Conservation (phyloP, 2,888 invertebrate genomes). For the Latheticus oryzae region DNA sequence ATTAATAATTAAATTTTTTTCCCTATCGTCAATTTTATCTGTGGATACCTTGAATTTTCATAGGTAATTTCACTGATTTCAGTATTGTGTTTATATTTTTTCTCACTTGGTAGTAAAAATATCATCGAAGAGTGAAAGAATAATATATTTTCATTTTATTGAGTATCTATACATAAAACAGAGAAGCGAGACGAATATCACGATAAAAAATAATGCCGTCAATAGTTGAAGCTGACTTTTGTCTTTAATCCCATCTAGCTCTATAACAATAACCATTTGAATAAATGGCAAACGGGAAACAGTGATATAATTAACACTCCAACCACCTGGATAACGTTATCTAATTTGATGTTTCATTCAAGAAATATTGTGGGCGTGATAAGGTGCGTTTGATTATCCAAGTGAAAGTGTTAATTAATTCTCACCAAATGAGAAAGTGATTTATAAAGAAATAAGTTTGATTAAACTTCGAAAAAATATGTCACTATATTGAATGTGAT, state of each 20-base stretch:
- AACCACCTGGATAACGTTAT: conserved; percentile 15
- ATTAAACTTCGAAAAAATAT: too few species aligned
- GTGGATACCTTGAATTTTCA: too few species aligned
- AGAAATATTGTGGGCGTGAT: conserved; percentile 1
- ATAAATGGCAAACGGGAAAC: conserved; percentile 1
- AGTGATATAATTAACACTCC: conserved; percentile 2
- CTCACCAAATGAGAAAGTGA: background rate
- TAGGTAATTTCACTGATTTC: too few species aligned
- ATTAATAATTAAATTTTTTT: too few species aligned
- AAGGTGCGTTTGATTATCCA: conserved; percentile 4
- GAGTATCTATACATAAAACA: conserved; percentile 4
- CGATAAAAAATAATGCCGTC: background rate
- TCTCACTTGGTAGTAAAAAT: background rate
- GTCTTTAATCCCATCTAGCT: conserved; percentile 11
- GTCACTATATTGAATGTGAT: too few species aligned
- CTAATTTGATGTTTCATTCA: conserved; percentile 9
- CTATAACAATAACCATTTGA: conserved; percentile 2
- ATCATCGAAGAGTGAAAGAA: conserved; percentile 1
- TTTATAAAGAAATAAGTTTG: conserved; percentile 2
- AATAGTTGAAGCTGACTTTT: conserved; percentile 5
- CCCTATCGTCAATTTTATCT: too few species aligned
- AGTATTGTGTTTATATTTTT: too few species aligned
- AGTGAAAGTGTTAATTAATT: conserved; percentile 13
- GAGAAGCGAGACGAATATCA: conserved; percentile 6
- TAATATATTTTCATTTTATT: conserved; percentile 7